Evolutionary conservation across 2,113 vertebrate genomes (phyloP).

Genomic region (Chaenogobius annularis): DNA sequence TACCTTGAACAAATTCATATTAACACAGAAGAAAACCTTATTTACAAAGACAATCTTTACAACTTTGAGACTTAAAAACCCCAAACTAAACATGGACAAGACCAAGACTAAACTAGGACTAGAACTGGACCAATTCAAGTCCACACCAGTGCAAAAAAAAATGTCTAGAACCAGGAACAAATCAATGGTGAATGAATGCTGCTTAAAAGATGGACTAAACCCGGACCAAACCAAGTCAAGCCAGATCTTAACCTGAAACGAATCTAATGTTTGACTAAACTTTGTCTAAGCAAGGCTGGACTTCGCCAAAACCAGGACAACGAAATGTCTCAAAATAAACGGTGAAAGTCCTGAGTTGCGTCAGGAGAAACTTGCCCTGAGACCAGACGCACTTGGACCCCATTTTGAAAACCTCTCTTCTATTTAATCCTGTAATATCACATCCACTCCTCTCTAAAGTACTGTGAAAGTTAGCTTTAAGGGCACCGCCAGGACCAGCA

Average conservation of each 20-base stretch:
- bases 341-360: no score
- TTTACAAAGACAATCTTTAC: no score
- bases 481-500: slow-evolving; percentile 9
- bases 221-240: no score
- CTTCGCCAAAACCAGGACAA: no score
- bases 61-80: no score
- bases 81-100: not conserved
- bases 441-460: not conserved
- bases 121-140: not conserved
- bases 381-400: not conserved
- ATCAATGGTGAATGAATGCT: not conserved
- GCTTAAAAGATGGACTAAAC: no score
- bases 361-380: no score
- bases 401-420: not conserved
- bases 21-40: not conserved
- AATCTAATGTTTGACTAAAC: no score
- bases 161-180: not conserved
- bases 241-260: no score
- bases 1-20: not conserved
- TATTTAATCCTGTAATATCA: not conserved
- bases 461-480: slow-evolving; percentile 9
- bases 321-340: no score
- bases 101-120: not conserved
- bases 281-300: no score
- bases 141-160: not conserved